phyloP scores from a whole-genome alignment of 2,888 invertebrate species.

The Torymus aiolomorphi region DNA sequence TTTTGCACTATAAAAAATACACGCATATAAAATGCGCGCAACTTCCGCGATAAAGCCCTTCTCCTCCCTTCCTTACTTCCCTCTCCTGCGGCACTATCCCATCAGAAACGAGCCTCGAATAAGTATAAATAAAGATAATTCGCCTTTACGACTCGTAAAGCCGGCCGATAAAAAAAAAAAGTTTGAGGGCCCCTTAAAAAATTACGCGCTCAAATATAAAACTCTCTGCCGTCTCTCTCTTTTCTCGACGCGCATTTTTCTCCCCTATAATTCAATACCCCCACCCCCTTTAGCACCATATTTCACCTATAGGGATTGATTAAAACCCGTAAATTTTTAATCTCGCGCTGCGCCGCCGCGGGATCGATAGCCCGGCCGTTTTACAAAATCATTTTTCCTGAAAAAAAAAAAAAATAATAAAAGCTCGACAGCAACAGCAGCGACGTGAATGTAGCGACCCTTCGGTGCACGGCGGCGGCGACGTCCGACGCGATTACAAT shows the following conservation, averaged over 20 bases:
- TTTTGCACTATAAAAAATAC: no score
- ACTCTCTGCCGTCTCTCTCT: background rate
- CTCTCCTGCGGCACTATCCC: no score
- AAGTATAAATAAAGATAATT: constrained; percentile 35
- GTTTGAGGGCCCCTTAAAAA: constrained; percentile 35
- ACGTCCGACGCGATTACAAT: constrained; percentile 26
- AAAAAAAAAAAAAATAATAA: constrained; percentile 13
- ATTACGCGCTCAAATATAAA: constrained; percentile 21
- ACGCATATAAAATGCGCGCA: background rate
- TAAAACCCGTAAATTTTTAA: constrained; percentile 51
- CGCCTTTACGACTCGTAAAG: constrained; percentile 27
- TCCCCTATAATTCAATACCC: no score
- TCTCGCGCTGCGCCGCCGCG: background rate
- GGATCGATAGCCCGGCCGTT: background rate
- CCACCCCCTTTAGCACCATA: no score
- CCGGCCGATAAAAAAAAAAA: background rate
- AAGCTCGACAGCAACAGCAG: background rate
- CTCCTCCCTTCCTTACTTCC: background rate
- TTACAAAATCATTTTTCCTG: background rate
- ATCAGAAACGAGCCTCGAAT: background rate
- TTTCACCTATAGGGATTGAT: constrained; percentile 30
- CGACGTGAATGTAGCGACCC: background rate
- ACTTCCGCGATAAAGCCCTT: constrained; percentile 2
- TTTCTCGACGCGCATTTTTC: no score
- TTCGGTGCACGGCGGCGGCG: no score